phyloP scores from a whole-genome alignment of 1,140 invertebrate genomes.

The Temnothorax curvispinosus region DNA sequence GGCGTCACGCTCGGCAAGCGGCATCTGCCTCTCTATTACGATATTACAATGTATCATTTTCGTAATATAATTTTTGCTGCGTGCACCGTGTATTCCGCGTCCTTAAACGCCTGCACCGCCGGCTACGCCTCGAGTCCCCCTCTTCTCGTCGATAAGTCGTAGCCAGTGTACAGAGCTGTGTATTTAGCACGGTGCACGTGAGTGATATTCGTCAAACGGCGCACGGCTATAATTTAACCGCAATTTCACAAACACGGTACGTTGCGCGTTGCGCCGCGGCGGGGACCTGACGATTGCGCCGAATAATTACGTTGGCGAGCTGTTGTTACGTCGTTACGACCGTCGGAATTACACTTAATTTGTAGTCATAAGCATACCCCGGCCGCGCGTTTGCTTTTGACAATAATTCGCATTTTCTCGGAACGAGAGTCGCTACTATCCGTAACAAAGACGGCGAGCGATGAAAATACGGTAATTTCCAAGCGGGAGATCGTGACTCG shows the following conservation, averaged over 20 bases:
- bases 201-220: conserved; percentile 69
- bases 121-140: conserved; percentile 26
- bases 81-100: neutral
- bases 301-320: conserved; percentile 67
- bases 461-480: conserved; percentile 55
- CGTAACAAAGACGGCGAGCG: conserved; percentile 20
- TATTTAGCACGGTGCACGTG: conserved; percentile 60
- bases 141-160: conserved; percentile 38
- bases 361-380: conserved; percentile 65
- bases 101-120: conserved; percentile 37
- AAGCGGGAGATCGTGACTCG: conserved; percentile 45
- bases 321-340: conserved; percentile 71
- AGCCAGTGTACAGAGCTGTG: neutral
- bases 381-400: conserved; percentile 69
- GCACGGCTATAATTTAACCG: conserved; percentile 66
- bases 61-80: conserved; percentile 8
- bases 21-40: conserved; percentile 30
- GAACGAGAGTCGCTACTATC: conserved; percentile 48
- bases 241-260: conserved; percentile 67
- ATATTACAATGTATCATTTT: conserved; percentile 33
- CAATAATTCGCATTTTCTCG: conserved; percentile 68
- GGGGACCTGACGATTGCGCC: conserved; percentile 56
- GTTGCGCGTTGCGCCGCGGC: neutral
- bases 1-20: conserved; percentile 11
- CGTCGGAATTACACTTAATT: conserved; percentile 73